phyloP scores from a whole-genome alignment of 2,797 vertebrate genomes.

The Amblyraja radiata region DNA sequence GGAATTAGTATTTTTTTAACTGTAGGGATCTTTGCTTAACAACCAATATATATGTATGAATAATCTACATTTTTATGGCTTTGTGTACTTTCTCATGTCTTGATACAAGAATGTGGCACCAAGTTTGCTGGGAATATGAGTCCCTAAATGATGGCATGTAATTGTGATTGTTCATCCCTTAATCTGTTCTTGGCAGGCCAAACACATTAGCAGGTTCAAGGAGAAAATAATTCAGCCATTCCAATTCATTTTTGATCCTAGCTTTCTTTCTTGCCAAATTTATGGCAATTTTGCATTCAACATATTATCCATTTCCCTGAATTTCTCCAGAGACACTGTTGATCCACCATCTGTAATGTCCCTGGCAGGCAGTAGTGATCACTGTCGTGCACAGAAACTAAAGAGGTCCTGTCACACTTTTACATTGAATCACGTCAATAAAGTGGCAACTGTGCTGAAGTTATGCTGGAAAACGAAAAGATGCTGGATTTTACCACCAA shows the following conservation, averaged over 20 bases:
- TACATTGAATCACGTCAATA: background rate
- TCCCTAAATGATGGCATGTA: background rate
- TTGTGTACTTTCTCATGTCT: background rate
- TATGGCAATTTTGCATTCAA: background rate
- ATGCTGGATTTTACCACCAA: too few species aligned
- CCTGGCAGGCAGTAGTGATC: background rate
- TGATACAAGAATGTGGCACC: background rate
- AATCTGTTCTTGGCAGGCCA: background rate
- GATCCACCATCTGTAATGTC: background rate
- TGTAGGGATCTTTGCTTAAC: background rate
- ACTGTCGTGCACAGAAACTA: background rate
- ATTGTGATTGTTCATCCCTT: background rate
- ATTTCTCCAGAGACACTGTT: background rate
- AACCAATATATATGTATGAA: background rate
- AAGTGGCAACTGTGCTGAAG: background rate
- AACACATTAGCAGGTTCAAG: background rate
- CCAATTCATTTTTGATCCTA: background rate
- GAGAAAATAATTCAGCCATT: background rate
- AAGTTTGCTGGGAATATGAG: background rate
- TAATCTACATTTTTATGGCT: background rate
- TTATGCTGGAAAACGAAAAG: background rate
- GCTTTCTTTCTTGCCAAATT: background rate
- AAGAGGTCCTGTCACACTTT: background rate
- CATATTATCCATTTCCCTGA: background rate
- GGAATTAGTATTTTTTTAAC: background rate